These are phyloP conservation scores for Melinaea menophilus DNA, from an alignment of 2,888 invertebrate genomes.

Conservation along the genomic window DNA sequence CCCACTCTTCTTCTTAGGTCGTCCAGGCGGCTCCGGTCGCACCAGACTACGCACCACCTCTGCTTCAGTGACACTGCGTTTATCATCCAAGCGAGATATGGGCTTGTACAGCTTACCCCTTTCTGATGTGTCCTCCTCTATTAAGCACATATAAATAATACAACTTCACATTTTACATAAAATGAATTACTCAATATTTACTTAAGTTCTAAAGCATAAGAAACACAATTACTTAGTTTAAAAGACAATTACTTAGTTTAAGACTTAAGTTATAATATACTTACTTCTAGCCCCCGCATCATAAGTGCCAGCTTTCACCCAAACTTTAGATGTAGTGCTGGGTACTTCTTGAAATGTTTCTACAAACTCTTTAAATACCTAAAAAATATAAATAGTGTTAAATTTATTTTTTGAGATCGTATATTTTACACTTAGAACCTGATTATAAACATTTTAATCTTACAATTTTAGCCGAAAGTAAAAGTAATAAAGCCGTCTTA, in stretches of 20 bases:
- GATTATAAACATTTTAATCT: background rate
- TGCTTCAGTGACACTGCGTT: slow-evolving; percentile 48
- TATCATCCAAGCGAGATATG: slow-evolving; percentile 84
- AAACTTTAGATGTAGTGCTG: slow-evolving; percentile 89
- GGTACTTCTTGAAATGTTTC: slow-evolving; percentile 96
- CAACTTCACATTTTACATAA: background rate
- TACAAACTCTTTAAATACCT: slow-evolving; percentile 98
- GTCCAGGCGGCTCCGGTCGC: slow-evolving; percentile 52
- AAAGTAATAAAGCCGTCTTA: slow-evolving; percentile 54
- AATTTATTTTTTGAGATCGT: background rate
- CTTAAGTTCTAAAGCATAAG: no score
- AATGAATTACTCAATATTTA: background rate
- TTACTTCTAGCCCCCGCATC: slow-evolving; percentile 95
- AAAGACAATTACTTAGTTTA: background rate
- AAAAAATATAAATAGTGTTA: slow-evolving; percentile 20
- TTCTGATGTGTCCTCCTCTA: slow-evolving; percentile 92
- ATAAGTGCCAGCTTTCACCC: slow-evolving; percentile 98
- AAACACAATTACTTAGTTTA: no score
- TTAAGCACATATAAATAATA: slow-evolving; percentile 32
- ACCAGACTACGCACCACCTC: slow-evolving; percentile 74
- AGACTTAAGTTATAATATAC: slow-evolving; percentile 35
- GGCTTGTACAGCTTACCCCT: slow-evolving; percentile 96
- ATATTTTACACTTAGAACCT: background rate
- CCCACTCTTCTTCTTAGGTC: slow-evolving; percentile 52
- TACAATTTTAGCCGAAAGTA: background rate